Base-by-base conservation (phyloP, 2,797 vertebrate genomes). In the Trichosurus vulpecula region DNA sequence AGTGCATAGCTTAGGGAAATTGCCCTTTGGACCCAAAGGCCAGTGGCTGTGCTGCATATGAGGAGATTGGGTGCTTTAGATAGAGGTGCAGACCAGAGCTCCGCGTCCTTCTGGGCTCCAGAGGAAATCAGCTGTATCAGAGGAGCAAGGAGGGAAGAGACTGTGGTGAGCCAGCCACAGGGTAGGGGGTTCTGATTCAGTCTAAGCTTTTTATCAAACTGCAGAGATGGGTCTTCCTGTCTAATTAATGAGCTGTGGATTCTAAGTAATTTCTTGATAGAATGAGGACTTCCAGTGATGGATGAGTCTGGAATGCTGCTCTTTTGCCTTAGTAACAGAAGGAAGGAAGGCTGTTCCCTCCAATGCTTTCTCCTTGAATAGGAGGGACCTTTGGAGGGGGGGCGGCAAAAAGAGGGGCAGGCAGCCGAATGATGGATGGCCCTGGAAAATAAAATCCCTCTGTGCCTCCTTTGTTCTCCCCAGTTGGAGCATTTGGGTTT, bases 241-340 rank as follows among this genome's bases (percentile, higher is more conserved):
- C 96, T 96, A 97, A 95, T 98, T 96, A 98, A 98, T 98, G 95
- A 94, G 90, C 96, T 96, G 57, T 87, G 95, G 98, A 94, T 97
- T 97, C 96, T 95, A 96, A 97, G 97, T 97, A 98, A 97, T 97
- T 92, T 57, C 96, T 95, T 53, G 93, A 95, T 96, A 95, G 92
- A 92, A 91, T 95, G 96, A 97, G 95, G 95, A 96, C 92, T 90
- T 54, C 90, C 91, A 97, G 92, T 61, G 35, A 90, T 95, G 94
- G 90, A 55, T 96, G 95, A 89, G 91, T 96, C 95, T 91, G 74
- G 96, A 95, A 52, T 66, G 91, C 93, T 0, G 9, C 97, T 96
- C 54, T 56, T 96, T 58, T 91, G 61, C 55, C 35, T 53, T 53
- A 2, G 90, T 87, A 16, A 93, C 95, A 93, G 93, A 58, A 22